Base-by-base conservation (phyloP, 2,113 vertebrate species). In the Polypterus bichir region DNA sequence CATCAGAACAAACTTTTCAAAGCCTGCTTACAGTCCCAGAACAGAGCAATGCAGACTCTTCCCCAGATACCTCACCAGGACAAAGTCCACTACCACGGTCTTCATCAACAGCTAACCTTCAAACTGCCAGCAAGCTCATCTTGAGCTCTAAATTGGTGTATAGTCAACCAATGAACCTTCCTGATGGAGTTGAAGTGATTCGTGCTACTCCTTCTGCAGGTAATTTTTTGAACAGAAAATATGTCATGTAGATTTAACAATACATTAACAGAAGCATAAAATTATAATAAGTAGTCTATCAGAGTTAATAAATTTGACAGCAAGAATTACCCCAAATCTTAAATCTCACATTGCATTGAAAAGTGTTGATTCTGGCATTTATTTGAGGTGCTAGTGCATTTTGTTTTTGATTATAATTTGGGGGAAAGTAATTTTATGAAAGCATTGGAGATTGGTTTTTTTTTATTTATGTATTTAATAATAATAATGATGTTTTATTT, bases 121-220 rank as follows among this genome's bases (percentile, higher is more conserved):
- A 97, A 67, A 97, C 96, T 61, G 94, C 95, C 54, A 98, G 94
- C 81, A 97, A 95, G 81, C 91, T 99, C 66, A 97, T 98, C 77
- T 82, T 98, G 77, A 94, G 86, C 76, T 97, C 95, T 64, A 90
- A 77, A 66, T 87, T 98, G 60, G 93, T 98, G 8, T 97, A 93
- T 64, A 97, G 89, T 77, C 89, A 88, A 55, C 84, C 85, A 9
- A 78, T 99, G 48, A 89, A 97, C 71, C 86, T 99, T 56, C 96
- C 94, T 9, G 65, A 78, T 56, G 91, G 89, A 60, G 89, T 97
- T 65, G 93, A 97, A 85, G 90, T 99, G 62, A 83, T 96, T 68
- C 86, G 95, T 73, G 93, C 94, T 51, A 99, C 96, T 6, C 96
- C 96, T 51, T 98, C 96, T 60, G 96, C 94, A 85, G 96, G 96